Conservation (phyloP, 1,140 invertebrate genomes). For the Drosophila mojavensis region DNA sequence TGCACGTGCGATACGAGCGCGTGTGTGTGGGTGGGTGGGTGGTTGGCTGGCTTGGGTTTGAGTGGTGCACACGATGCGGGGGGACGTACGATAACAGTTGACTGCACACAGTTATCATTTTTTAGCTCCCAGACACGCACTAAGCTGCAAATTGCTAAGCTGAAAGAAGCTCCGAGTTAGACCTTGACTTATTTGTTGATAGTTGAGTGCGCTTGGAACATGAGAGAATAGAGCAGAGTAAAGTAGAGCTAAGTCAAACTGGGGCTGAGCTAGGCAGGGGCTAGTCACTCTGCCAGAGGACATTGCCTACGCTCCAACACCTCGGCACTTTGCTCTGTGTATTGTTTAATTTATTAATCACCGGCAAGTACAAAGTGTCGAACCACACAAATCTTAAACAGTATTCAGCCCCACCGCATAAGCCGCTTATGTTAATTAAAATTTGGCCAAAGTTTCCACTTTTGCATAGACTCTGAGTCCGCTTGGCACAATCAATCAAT, state of each 20-base stretch:
- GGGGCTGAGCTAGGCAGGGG: too few species aligned
- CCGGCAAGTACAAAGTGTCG: conserved; percentile 52
- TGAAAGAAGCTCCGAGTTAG: conserved; percentile 23
- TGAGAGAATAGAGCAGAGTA: not conserved
- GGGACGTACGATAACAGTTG: conserved; percentile 60
- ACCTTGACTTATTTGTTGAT: conserved; percentile 73
- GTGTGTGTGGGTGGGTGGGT: not conserved
- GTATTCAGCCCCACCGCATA: conserved; percentile 16
- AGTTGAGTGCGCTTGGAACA: conserved; percentile 57
- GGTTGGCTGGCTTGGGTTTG: too few species aligned
- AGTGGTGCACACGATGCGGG: not conserved
- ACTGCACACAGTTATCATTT: conserved; percentile 72
- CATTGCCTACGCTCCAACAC: conserved; percentile 39
- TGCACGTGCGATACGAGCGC: conserved; percentile 63
- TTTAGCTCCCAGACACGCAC: conserved; percentile 44
- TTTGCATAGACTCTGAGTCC: conserved; percentile 3
- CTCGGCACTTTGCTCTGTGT: conserved; percentile 8
- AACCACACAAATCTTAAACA: conserved; percentile 16
- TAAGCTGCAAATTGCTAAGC: conserved; percentile 44
- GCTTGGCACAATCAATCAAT: conserved; percentile 64
- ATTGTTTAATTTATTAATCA: conserved; percentile 73
- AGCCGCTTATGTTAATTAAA: conserved; percentile 81
- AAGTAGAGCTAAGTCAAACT: not conserved
- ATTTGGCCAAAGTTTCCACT: conserved; percentile 35
- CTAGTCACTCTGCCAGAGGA: not conserved